Evolutionary conservation across 2,888 invertebrate species (phyloP).

Genomic region (Chrysomela aeneicollis): DNA sequence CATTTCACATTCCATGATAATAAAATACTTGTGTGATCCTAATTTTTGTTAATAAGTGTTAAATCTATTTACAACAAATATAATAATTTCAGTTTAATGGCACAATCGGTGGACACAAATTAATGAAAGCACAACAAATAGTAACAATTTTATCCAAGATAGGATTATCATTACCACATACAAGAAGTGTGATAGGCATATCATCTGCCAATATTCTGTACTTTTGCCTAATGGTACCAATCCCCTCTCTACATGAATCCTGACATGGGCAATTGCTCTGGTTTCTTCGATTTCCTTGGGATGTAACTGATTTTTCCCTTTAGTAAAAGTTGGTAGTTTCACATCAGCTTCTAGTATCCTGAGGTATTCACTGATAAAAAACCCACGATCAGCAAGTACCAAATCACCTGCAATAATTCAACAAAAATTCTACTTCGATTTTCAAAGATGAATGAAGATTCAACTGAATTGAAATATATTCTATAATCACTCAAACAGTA

Average conservation of each 20-base stretch:
- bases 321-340: slow-evolving; percentile 11
- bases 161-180: slow-evolving; percentile 9
- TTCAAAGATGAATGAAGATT: too few species aligned
- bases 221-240: slow-evolving; percentile 16
- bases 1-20: too few species aligned
- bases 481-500: too few species aligned
- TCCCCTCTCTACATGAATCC: slow-evolving; percentile 13
- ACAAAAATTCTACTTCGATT: too few species aligned
- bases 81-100: neutral
- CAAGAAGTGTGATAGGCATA: slow-evolving; percentile 6
- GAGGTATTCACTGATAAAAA: slow-evolving; percentile 3
- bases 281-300: slow-evolving; percentile 10
- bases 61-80: too few species aligned
- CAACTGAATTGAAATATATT: too few species aligned
- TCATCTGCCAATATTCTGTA: slow-evolving; percentile 7
- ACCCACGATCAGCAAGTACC: slow-evolving; percentile 5
- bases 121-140: slow-evolving; percentile 16
- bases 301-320: slow-evolving; percentile 11
- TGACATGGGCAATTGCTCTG: slow-evolving; percentile 10
- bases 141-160: slow-evolving; percentile 18
- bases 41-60: too few species aligned
- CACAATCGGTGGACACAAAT: slow-evolving; percentile 18
- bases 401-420: neutral
- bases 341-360: neutral
- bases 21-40: too few species aligned